These are phyloP conservation scores for Bombus confusus DNA, from an alignment of 1,140 invertebrate species.

Conservation along the genomic window DNA sequence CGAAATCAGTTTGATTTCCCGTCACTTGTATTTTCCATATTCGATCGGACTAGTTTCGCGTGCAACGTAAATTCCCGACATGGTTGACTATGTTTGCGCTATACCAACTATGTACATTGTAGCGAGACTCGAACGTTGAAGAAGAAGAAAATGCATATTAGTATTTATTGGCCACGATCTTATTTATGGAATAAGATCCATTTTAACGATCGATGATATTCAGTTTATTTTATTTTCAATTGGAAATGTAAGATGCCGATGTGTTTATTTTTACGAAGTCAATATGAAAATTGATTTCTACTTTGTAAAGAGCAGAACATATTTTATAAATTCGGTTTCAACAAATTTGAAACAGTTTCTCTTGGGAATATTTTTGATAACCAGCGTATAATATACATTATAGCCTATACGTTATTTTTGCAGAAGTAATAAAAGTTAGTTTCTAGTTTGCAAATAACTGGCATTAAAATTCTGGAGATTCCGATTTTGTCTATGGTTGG, in stretches of 20 bases:
- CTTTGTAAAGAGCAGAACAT: neutral
- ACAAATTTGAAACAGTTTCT: neutral
- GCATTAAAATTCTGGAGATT: too few relatives aligned
- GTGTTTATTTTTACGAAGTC: neutral
- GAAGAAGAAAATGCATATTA: neutral
- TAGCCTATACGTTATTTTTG: too few relatives aligned
- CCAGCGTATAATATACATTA: too few relatives aligned
- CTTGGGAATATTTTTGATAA: too few relatives aligned
- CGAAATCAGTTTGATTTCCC: conserved; percentile 42
- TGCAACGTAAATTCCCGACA: neutral
- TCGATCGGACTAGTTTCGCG: conserved; percentile 23
- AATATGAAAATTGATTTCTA: neutral
- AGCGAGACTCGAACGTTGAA: too few relatives aligned
- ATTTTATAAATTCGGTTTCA: too few relatives aligned
- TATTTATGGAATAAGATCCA: neutral
- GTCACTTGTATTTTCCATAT: conserved; percentile 41
- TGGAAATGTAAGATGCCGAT: neutral
- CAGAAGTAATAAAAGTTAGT: too few relatives aligned
- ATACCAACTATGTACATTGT: neutral
- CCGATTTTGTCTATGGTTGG: too few relatives aligned
- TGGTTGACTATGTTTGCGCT: too few relatives aligned
- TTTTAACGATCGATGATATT: neutral
- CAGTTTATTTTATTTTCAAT: neutral
- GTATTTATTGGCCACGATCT: neutral
- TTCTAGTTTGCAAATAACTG: too few relatives aligned